These are phyloP conservation scores for Eupithecia inturbata DNA, from an alignment of 2,888 invertebrate genomes.

Conservation along the genomic window DNA sequence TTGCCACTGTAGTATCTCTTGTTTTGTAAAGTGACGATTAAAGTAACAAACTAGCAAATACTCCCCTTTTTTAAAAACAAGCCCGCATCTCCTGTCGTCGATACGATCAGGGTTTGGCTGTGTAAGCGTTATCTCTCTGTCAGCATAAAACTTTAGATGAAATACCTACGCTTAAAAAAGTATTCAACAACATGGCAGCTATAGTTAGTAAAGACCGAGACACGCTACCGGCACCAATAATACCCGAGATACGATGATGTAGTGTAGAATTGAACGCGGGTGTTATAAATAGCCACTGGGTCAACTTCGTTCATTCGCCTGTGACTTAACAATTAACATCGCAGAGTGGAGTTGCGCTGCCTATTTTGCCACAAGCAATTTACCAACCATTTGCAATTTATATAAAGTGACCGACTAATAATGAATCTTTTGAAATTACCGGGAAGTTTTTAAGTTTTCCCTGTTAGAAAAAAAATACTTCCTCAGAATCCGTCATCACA, in stretches of 20 bases:
- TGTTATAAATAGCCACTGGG: conserved; percentile 34
- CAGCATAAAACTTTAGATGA: not conserved
- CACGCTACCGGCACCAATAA: not conserved
- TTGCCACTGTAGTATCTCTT: not conserved
- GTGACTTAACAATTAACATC: conserved; percentile 33
- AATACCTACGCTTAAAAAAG: not conserved
- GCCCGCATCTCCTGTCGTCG: not conserved
- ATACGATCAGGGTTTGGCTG: not conserved
- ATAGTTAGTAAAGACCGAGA: not conserved
- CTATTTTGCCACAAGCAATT: not conserved
- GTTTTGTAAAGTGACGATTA: not conserved
- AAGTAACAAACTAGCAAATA: not conserved
- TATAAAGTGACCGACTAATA: not conserved
- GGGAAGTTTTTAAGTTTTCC: too few species aligned
- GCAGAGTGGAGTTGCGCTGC: not conserved
- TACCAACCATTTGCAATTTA: not conserved
- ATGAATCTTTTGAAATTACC: too few species aligned
- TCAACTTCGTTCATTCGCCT: conserved; percentile 37
- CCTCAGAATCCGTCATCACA: not conserved
- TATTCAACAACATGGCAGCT: not conserved
- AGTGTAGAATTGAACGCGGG: conserved; percentile 16
- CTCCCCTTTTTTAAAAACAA: not conserved
- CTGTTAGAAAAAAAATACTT: too few species aligned
- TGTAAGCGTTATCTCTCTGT: not conserved
- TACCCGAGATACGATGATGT: conserved; percentile 15